Base-by-base conservation (phyloP, 2,888 invertebrate genomes). In the Caenorhabditis sulstoni region DNA sequence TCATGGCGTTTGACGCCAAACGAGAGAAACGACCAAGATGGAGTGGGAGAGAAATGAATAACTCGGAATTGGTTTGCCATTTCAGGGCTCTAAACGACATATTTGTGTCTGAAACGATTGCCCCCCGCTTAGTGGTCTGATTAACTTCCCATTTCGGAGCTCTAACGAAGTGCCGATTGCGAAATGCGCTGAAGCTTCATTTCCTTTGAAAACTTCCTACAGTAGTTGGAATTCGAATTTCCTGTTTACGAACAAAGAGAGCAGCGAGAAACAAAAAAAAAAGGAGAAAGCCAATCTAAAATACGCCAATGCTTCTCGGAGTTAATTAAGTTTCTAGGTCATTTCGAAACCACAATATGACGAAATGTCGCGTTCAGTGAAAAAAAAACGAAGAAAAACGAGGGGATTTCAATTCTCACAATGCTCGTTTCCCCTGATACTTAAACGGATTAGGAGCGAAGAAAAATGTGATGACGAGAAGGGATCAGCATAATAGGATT, bases 121-220 rank as follows among this genome's bases (percentile, higher is more conserved):
- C 71, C 71, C 71, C 71, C 78, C n/a, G n/a, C n/a, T 66, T 62
- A 64, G 58, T 62, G 62, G 71, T 78, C 71, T 78, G 66, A 66
- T 77, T 77, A 68, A 76, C 75, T 53, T 57, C 50, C 61, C 39
- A 50, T 62, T 53, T 70, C 37, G 23, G 35, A 49, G 58, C 37
- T 7, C 14, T 20, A 45, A 37, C 37, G 22, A n/a, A 22, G 8
- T 16, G 23, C 20, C 23, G 47, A 35, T 66, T 66, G 23, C 66
- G 49, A 67, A 57, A 66, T 47, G 37, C 3, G 37, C 45, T 52
- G 41, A 41, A 65, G 22, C 16, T 41, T 35, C 57, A 22, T n/a
- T 18, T 12, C 5, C 35, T n/a, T 39, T 7, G 14, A 1, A 35
- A 29, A 29, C 41, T 59, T 68, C 20, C 67, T 67, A 68, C 68